A percentile compares a stretch with the other conserved stretches of the same genome.
Evolutionary conservation across 53 echinoderm and acorn worm genomes (phyloP).

Genomic region (Temnopleurus reevesii): DNA sequence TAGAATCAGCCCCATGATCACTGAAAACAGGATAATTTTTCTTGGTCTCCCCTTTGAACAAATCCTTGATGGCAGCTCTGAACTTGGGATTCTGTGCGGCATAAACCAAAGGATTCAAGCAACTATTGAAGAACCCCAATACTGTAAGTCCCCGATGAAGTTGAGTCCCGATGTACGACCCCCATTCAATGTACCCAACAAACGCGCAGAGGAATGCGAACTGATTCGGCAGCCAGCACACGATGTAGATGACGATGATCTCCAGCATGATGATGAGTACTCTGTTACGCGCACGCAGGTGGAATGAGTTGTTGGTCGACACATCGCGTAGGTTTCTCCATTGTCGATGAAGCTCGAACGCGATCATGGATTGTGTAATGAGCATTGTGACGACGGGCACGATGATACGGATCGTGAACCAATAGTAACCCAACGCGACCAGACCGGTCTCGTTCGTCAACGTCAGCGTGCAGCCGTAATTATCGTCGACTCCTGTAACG

Average conservation of each 20-base stretch:
- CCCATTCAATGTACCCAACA: slow-evolving; percentile 59
- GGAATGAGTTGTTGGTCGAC: slow-evolving; percentile 36
- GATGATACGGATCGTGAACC: slow-evolving; percentile 65
- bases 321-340: not conserved
- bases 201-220: slow-evolving; percentile 64
- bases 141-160: slow-evolving; percentile 67
- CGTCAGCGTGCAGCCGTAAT: slow-evolving; percentile 31
- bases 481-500: slow-evolving; percentile 53
- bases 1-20: not conserved
- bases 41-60: not conserved
- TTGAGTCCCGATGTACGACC: slow-evolving; percentile 32
- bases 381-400: slow-evolving; percentile 69
- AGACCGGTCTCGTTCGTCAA: slow-evolving; percentile 46
- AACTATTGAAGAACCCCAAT: slow-evolving; percentile 72
- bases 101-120: slow-evolving; percentile 74
- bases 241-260: slow-evolving; percentile 72
- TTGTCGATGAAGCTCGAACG: slow-evolving; percentile 54
- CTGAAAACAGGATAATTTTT: not conserved
- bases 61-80: not conserved
- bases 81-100: slow-evolving; percentile 51
- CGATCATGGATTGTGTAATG: slow-evolving; percentile 64
- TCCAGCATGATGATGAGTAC: slow-evolving; percentile 69
- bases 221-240: slow-evolving; percentile 84
- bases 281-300: slow-evolving; percentile 60
- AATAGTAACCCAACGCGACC: slow-evolving; percentile 45